Evolutionary conservation across 2,888 invertebrate genomes (phyloP).

Genomic region (Chloroclysta siterata): DNA sequence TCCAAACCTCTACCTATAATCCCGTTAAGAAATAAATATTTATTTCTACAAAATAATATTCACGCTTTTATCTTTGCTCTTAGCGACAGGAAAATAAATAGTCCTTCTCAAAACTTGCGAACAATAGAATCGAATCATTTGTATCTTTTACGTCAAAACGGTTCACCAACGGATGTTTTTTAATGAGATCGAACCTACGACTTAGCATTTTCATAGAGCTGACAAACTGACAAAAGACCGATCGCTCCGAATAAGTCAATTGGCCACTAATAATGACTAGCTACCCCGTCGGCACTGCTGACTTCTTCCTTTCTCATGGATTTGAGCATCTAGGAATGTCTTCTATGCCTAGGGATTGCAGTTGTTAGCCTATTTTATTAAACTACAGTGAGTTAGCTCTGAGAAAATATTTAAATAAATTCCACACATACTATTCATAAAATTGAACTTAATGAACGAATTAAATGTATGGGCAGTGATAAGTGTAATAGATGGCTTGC

Average conservation of each 20-base stretch:
- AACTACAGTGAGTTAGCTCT: too few species aligned
- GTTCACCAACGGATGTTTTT: conserved; percentile 55
- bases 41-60: not conserved
- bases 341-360: too few species aligned
- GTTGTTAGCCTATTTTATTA: too few species aligned
- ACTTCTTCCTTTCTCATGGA: too few species aligned
- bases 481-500: too few species aligned
- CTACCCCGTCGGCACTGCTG: too few species aligned
- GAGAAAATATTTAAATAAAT: too few species aligned
- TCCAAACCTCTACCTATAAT: too few species aligned
- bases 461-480: too few species aligned
- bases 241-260: not conserved
- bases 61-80: not conserved
- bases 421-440: too few species aligned
- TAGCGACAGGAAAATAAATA: conserved; percentile 11
- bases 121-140: conserved; percentile 36
- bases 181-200: conserved; percentile 58
- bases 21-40: not conserved
- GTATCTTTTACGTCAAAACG: conserved; percentile 37
- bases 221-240: conserved; percentile 49
- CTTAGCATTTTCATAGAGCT: not conserved
- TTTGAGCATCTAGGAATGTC: too few species aligned
- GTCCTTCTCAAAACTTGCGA: conserved; percentile 13
- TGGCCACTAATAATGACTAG: not conserved
- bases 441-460: too few species aligned